A percentile compares a stretch with the other conserved stretches of the same genome.
Conservation (phyloP, 2,888 invertebrate genomes). For the Pyrrhosoma nymphula region DNA sequence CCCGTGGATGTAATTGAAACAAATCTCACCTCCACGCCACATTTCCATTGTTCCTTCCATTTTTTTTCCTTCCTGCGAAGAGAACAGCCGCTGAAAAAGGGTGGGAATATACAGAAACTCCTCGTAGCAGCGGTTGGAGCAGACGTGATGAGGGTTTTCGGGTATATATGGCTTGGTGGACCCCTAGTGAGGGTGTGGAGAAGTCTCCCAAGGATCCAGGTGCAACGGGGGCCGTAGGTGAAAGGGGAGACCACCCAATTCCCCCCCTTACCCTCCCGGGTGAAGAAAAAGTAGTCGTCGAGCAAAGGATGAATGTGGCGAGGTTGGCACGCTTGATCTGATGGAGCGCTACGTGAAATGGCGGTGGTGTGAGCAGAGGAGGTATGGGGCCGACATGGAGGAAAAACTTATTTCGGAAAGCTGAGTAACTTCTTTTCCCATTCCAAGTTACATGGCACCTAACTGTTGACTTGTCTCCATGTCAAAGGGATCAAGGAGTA, state of each 20-base stretch:
- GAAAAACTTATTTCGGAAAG: slow-evolving; percentile 35
- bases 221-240: not conserved
- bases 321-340: not conserved
- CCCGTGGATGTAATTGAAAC: slow-evolving; percentile 59
- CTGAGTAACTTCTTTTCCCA: not conserved
- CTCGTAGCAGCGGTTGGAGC: not conserved
- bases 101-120: not conserved
- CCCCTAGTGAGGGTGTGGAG: not conserved
- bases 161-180: not conserved
- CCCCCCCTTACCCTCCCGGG: not conserved
- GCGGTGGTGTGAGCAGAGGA: not conserved
- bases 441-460: not conserved
- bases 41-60: slow-evolving; percentile 41
- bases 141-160: not conserved
- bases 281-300: not conserved
- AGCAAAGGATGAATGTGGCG: not conserved
- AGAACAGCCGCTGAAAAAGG: not conserved
- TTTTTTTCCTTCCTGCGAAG: not conserved
- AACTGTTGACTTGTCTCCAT: slow-evolving; percentile 36
- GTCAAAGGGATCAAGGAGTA: not conserved
- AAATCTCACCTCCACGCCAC: slow-evolving; percentile 50
- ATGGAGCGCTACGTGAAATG: not conserved
- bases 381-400: not conserved
- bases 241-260: not conserved
- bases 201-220: not conserved